These are phyloP conservation scores for Cathartes aura DNA, from an alignment of 2,113 vertebrate genomes.

Conservation along the genomic window DNA sequence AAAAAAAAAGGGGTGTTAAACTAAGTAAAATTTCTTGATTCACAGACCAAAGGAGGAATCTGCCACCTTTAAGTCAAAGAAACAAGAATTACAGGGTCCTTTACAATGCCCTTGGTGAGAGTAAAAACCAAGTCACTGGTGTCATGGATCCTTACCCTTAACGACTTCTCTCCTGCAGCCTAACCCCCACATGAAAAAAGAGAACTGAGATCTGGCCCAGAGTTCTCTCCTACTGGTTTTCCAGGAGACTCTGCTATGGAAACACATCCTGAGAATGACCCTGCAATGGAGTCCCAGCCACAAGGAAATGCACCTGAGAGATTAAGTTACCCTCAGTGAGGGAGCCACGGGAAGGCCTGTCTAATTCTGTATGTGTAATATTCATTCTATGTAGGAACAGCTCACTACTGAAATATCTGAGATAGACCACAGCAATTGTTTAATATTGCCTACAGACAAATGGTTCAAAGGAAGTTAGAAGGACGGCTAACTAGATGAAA, in stretches of 20 bases:
- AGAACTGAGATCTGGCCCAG: background rate
- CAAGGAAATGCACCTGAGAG: background rate
- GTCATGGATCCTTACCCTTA: background rate
- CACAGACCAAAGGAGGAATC: background rate
- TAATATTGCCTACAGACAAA: background rate
- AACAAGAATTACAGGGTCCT: background rate
- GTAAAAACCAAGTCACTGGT: background rate
- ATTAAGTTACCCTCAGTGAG: background rate
- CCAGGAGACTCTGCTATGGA: background rate
- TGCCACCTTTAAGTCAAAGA: background rate
- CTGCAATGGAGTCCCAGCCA: background rate
- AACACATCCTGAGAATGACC: background rate
- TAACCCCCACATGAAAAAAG: background rate
- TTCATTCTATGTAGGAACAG: background rate
- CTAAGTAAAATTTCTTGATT: background rate
- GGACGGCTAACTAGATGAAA: background rate
- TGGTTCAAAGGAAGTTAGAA: background rate
- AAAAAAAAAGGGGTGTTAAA: too few species aligned
- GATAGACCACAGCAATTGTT: background rate
- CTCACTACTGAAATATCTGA: background rate
- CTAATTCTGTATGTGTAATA: background rate
- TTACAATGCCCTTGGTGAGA: background rate
- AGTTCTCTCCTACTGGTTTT: background rate
- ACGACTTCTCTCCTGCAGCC: background rate
- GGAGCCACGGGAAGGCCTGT: background rate